phyloP scores from a whole-genome alignment of 1,140 invertebrate genomes.

The Hycleus cichorii region DNA sequence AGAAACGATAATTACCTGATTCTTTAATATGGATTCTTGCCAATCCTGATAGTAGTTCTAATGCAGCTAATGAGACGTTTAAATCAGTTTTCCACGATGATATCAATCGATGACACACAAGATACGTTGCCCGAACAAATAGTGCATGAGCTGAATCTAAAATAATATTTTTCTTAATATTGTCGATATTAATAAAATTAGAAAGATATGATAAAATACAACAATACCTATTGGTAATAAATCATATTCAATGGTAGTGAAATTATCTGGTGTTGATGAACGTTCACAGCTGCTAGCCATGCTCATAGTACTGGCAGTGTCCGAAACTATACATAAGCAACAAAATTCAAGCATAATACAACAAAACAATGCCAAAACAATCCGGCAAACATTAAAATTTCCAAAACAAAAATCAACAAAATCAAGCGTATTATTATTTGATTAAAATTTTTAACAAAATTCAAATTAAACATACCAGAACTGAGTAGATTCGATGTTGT shows the following conservation, averaged over 20 bases:
- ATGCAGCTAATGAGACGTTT: constrained; percentile 88
- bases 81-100: constrained; percentile 94
- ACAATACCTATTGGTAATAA: constrained; percentile 33
- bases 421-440: background rate
- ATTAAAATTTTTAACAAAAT: constrained; percentile 4
- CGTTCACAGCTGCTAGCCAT: constrained; percentile 36
- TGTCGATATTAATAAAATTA: background rate
- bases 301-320: constrained; percentile 39
- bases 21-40: constrained; percentile 78
- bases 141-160: constrained; percentile 76
- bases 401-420: constrained; percentile 17
- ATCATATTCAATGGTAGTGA: constrained; percentile 24
- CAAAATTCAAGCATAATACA: constrained; percentile 24
- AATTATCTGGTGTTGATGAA: constrained; percentile 28
- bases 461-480: constrained; percentile 51
- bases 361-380: constrained; percentile 2
- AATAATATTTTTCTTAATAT: constrained; percentile 1
- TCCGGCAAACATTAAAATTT: background rate
- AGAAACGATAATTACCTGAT: constrained; percentile 54
- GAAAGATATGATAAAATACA: background rate
- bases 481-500: constrained; percentile 60
- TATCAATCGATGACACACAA: constrained; percentile 89
- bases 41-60: constrained; percentile 84
- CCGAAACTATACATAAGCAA: constrained; percentile 36
- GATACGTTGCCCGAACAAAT: constrained; percentile 83